Conservation (phyloP, 2,888 invertebrate species). For the Tetramorium bicarinatum region DNA sequence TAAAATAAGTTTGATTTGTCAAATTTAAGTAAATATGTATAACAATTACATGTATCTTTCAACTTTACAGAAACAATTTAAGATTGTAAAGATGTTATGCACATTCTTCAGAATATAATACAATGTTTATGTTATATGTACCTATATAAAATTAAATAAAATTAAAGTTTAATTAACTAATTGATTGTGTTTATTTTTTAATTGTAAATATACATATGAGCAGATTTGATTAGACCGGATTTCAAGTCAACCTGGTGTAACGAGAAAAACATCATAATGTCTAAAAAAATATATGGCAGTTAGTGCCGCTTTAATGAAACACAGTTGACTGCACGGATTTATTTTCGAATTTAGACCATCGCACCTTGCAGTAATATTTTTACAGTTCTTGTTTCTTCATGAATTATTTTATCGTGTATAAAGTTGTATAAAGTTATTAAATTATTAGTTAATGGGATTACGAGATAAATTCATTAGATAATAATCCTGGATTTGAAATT, state of each 20-base stretch:
- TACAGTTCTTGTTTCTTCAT: background rate
- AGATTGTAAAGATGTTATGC: background rate
- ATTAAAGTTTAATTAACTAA: background rate
- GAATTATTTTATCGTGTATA: background rate
- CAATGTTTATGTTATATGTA: background rate
- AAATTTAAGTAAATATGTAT: background rate
- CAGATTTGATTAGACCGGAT: background rate
- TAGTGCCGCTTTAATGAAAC: background rate
- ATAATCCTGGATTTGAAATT: constrained; percentile 8
- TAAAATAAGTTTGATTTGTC: background rate
- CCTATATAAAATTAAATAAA: background rate
- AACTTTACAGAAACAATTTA: background rate
- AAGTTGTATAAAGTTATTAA: background rate
- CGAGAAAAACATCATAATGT: constrained; percentile 18
- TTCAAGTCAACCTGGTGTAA: background rate
- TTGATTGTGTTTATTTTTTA: background rate
- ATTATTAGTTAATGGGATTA: constrained; percentile 3
- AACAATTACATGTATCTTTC: background rate
- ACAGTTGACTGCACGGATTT: background rate
- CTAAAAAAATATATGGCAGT: background rate
- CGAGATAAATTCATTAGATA: constrained; percentile 5
- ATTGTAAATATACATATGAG: background rate
- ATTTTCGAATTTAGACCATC: constrained; percentile 3
- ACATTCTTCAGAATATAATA: background rate
- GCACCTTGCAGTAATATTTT: background rate